Percentiles rank a stretch among this genome's conserved stretches.
Evolutionary conservation across 92 coral and sea anemone genomes (phyloP).

Genomic region (Palythoa heliodiscus): DNA sequence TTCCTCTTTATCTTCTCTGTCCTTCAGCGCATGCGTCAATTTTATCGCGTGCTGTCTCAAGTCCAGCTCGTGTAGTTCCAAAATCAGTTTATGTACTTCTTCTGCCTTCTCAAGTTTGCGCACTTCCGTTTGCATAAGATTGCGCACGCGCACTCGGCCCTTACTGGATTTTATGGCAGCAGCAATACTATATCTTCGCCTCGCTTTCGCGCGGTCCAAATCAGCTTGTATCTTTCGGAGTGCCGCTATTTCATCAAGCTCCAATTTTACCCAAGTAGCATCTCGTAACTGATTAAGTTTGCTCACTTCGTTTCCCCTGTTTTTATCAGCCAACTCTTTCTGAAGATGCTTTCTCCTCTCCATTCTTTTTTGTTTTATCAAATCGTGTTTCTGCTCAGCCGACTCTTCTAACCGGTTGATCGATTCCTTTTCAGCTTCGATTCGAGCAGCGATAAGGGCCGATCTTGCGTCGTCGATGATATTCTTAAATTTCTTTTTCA

Average conservation of each 20-base stretch:
- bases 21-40: constrained; percentile 71
- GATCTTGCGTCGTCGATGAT: constrained; percentile 78
- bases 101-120: constrained; percentile 75
- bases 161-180: constrained; percentile 57
- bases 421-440: constrained; percentile 71
- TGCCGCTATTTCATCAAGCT: constrained; percentile 62
- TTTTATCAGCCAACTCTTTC: not conserved
- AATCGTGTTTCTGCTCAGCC: constrained; percentile 70
- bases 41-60: constrained; percentile 65
- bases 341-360: constrained; percentile 45
- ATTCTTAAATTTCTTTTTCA: constrained; percentile 61
- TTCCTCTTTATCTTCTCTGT: constrained; percentile 66
- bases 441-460: constrained; percentile 64
- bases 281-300: constrained; percentile 19
- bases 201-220: constrained; percentile 79
- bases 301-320: constrained; percentile 21
- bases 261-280: constrained; percentile 35
- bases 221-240: constrained; percentile 80
- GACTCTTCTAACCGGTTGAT: constrained; percentile 60
- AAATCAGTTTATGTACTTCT: constrained; percentile 74
- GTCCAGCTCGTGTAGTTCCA: constrained; percentile 64
- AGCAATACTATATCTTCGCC: constrained; percentile 63
- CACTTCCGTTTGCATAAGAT: constrained; percentile 68
- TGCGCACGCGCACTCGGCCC: constrained; percentile 63
- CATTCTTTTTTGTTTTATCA: constrained; percentile 63